phyloP scores from a whole-genome alignment of 2,797 vertebrate genomes.

The Sebastes vulpes region DNA sequence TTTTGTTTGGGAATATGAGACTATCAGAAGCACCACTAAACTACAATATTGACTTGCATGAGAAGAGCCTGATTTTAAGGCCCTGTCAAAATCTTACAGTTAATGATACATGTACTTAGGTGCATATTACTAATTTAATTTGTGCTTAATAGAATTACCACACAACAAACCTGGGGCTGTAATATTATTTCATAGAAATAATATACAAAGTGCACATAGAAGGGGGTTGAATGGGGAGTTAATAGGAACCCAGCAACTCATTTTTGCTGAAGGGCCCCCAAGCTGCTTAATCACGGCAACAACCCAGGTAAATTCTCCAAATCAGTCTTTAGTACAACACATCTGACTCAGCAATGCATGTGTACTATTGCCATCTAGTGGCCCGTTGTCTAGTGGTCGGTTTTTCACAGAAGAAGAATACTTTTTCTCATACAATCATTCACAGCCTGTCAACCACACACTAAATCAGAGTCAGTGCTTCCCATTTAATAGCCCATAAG shows the following conservation, averaged over 20 bases:
- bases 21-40: background rate
- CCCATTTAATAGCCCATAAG: background rate
- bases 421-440: background rate
- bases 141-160: constrained; percentile 3
- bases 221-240: background rate
- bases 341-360: background rate
- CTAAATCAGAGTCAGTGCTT: background rate
- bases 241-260: background rate
- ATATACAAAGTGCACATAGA: background rate
- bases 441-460: background rate
- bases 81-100: background rate
- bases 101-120: background rate
- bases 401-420: background rate
- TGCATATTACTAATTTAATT: background rate
- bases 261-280: background rate
- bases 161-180: background rate
- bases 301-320: background rate
- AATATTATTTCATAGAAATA: background rate
- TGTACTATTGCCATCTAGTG: constrained; percentile 51
- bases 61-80: background rate
- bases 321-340: constrained; percentile 2
- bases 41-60: background rate
- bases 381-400: background rate
- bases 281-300: constrained; percentile 16
- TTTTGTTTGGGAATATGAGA: background rate